Conservation (phyloP, 2,888 invertebrate species). For the Hipparchia semele region DNA sequence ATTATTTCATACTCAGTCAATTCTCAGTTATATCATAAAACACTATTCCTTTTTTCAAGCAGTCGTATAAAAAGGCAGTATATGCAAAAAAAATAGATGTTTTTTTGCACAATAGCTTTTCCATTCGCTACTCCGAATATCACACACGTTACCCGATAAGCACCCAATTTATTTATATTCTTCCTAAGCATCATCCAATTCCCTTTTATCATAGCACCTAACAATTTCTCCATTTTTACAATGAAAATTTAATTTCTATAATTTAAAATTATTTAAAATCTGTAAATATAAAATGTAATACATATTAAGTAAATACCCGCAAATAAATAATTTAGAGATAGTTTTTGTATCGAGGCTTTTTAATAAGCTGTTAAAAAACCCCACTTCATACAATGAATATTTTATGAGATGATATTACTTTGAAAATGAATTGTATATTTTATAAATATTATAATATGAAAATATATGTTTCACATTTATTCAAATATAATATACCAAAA, state of each 20-base stretch:
- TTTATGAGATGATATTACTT: background rate
- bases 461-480: no score
- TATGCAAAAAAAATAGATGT: slow-evolving; percentile 2
- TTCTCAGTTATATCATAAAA: no score
- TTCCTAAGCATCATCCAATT: slow-evolving; percentile 27
- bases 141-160: slow-evolving; percentile 63
- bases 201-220: slow-evolving; percentile 40
- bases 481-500: no score
- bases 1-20: no score
- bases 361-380: background rate
- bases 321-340: background rate
- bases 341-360: background rate
- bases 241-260: background rate
- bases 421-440: background rate
- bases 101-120: slow-evolving; percentile 43
- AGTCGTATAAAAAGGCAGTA: background rate
- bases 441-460: no score
- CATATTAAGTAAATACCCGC: background rate
- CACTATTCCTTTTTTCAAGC: no score
- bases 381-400: slow-evolving; percentile 1
- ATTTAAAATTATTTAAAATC: no score
- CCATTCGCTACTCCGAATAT: slow-evolving; percentile 54
- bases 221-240: background rate
- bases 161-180: slow-evolving; percentile 47
- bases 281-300: background rate